phyloP scores from a whole-genome alignment of 2,888 invertebrate species.

The Ormyrus thymus region DNA sequence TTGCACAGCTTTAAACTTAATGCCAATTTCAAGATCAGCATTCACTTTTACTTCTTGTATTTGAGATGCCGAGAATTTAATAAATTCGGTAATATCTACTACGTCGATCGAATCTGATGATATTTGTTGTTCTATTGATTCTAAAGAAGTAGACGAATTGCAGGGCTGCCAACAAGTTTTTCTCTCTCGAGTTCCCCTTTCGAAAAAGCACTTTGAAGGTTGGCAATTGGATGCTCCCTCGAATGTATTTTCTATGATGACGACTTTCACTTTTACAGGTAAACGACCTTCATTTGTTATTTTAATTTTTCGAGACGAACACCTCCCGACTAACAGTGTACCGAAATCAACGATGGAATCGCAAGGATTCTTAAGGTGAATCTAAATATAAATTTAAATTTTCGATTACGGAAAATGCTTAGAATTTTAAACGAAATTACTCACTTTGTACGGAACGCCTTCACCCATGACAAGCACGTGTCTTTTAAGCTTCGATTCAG shows the following conservation, averaged over 20 bases:
- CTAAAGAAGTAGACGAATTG: not conserved
- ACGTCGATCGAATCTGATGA: not conserved
- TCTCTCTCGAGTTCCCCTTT: not conserved
- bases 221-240: slow-evolving; percentile 60
- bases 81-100: slow-evolving; percentile 56
- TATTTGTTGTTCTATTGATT: not conserved
- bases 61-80: slow-evolving; percentile 68
- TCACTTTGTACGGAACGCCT: slow-evolving; percentile 74
- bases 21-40: slow-evolving; percentile 67
- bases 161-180: not conserved
- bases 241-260: slow-evolving; percentile 72
- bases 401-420: not conserved
- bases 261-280: slow-evolving; percentile 77
- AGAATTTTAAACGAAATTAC: not conserved
- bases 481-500: slow-evolving; percentile 77
- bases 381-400: slow-evolving; percentile 54
- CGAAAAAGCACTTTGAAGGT: slow-evolving; percentile 61
- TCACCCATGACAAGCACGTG: slow-evolving; percentile 78
- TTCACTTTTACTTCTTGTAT: slow-evolving; percentile 66
- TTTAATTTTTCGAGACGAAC: slow-evolving; percentile 76
- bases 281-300: slow-evolving; percentile 79
- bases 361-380: slow-evolving; percentile 69
- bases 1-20: slow-evolving; percentile 71
- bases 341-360: slow-evolving; percentile 75
- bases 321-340: slow-evolving; percentile 74